A percentile compares a stretch with the other conserved stretches of the same genome.
Conservation (phyloP, 2,888 invertebrate genomes). For the Drosophila barbarae region DNA sequence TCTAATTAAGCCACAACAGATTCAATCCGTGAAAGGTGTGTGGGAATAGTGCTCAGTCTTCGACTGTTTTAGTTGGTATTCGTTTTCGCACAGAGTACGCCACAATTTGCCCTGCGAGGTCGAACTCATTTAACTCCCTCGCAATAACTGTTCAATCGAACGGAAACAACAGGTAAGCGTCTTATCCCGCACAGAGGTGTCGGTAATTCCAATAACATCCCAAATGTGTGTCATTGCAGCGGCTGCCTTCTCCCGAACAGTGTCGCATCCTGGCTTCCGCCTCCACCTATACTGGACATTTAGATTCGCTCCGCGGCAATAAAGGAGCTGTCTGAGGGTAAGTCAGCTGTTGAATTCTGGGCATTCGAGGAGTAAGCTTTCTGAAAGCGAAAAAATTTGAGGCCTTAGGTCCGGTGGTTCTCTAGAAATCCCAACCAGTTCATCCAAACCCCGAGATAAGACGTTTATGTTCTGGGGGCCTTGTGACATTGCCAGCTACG, state of each 20-base stretch:
- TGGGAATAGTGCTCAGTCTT: background rate
- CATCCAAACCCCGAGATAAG: slow-evolving; percentile 23
- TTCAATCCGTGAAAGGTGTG: slow-evolving; percentile 6
- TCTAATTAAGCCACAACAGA: background rate
- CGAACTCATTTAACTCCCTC: slow-evolving; percentile 33
- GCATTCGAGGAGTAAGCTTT: background rate
- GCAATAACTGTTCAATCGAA: slow-evolving; percentile 8
- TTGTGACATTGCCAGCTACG: slow-evolving; percentile 30
- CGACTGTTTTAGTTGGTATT: slow-evolving; percentile 1
- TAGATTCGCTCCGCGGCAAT: slow-evolving; percentile 8
- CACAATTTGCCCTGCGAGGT: slow-evolving; percentile 28
- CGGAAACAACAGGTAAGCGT: slow-evolving; percentile 19
- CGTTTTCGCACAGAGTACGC: slow-evolving; percentile 14
- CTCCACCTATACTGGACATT: slow-evolving; percentile 6
- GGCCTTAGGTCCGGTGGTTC: background rate
- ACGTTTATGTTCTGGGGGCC: slow-evolving; percentile 14
- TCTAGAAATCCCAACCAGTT: slow-evolving; percentile 2
- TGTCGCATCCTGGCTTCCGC: slow-evolving; percentile 22
- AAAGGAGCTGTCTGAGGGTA: slow-evolving; percentile 5
- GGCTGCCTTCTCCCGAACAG: background rate
- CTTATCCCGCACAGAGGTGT: background rate
- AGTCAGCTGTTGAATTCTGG: slow-evolving; percentile 11
- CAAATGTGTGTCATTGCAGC: slow-evolving; percentile 3
- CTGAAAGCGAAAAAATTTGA: background rate
- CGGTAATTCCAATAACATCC: background rate